Evolutionary conservation across 2,888 invertebrate species (phyloP).

Genomic region (Glyphotaelius pellucidus): DNA sequence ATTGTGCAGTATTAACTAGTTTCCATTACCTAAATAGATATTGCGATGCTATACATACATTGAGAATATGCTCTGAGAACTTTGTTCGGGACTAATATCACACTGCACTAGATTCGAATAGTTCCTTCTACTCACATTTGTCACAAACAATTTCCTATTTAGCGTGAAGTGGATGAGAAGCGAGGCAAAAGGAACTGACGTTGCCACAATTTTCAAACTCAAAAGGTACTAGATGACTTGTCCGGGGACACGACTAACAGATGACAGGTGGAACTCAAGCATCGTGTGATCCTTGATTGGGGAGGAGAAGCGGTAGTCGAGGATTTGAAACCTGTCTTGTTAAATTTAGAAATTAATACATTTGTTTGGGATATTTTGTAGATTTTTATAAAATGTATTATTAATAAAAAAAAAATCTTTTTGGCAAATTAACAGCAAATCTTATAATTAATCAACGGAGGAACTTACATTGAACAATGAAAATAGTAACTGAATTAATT

Average conservation of each 20-base stretch:
- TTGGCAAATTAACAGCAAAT: too few species aligned
- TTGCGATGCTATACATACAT: neutral
- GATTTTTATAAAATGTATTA: too few species aligned
- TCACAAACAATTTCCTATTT: neutral
- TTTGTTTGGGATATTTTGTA: too few species aligned
- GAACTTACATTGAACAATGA: too few species aligned
- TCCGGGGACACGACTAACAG: neutral
- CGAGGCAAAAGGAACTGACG: neutral
- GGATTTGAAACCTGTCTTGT: too few species aligned
- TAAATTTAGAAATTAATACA: too few species aligned
- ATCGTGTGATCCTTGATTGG: neutral
- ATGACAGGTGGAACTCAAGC: neutral
- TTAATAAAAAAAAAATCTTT: too few species aligned
- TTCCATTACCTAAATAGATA: neutral
- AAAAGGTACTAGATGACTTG: neutral
- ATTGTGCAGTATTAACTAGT: neutral
- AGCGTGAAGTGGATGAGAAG: neutral
- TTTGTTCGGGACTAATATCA: neutral
- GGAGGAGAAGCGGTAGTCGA: neutral
- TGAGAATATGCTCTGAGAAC: neutral
- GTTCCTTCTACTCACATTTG: neutral
- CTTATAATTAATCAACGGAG: too few species aligned
- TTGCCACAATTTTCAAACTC: neutral
- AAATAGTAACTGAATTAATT: too few species aligned
- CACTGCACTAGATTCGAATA: neutral